Evolutionary conservation across 2,113 vertebrate genomes (phyloP), one percentile per base, ranked within the genome.

Genomic region (Calypte anna): DNA sequence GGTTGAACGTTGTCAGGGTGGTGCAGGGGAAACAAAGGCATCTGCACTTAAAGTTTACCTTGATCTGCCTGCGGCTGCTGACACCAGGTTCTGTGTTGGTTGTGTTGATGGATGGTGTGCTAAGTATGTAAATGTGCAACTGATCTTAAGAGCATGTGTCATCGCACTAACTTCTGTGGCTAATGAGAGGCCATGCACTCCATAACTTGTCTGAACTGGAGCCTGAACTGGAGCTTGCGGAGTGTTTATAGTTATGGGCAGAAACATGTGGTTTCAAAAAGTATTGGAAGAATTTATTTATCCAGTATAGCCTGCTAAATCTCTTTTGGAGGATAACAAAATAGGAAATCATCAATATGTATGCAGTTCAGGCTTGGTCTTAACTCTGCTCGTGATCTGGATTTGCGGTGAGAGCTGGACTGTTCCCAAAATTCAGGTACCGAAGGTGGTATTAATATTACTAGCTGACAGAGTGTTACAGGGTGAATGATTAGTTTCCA

Each of bases 401-500:
- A 83, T 88, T 94, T 91, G 73, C 83, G 46, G n/a, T 27, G 31
- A 57, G 40, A 79, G 12, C 54, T 96, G 95, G 88, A 86, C 30
- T n/a, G n/a, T 72, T 88, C 58, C 91, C 93, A 94, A 85, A 92
- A 80, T 51, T 55, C 58, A 53, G 78, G 63, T 82, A 67, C 59
- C 2, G 15, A 89, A 30, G 25, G 23, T 51, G 48, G 38, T 94
- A 53, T 95, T 92, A 89, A 82, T 95, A 85, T 91, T 87, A 79
- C 40, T 61, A 72, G 62, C 64, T 92, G 89, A 80, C 93, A 91
- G 66, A 82, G 51, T 66, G 55, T 85, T 94, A 55, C 27, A 73
- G 70, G 75, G 67, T 93, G 82, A 92, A 93, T 92, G 64, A 94
- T 95, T 88, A 82, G 51, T 91, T 95, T 94, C 82, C 90, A 91